A percentile compares a stretch with the other conserved stretches of the same genome.
Conservation (phyloP, 2,797 vertebrate genomes). For the Siniperca scherzeri region DNA sequence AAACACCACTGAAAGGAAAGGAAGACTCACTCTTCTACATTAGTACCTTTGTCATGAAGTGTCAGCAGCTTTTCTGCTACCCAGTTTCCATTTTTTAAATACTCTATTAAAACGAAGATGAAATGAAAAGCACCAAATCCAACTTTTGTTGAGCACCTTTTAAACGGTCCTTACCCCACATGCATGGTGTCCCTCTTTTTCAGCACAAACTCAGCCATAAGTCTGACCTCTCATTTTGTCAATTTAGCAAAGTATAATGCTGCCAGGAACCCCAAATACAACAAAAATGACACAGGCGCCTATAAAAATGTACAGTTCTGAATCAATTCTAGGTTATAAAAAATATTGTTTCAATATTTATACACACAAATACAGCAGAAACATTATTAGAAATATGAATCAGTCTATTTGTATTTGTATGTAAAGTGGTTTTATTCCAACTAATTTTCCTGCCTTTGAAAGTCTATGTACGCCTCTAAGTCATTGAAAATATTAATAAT, state of each 20-base stretch:
- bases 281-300: neutral
- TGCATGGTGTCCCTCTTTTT: too few relatives aligned
- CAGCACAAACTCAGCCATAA: too few relatives aligned
- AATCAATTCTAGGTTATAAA: neutral
- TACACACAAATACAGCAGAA: too few relatives aligned
- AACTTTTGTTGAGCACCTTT: neutral
- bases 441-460: neutral
- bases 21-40: slow-evolving; percentile 11
- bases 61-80: neutral
- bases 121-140: neutral
- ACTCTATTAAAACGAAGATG: neutral
- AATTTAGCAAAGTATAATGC: neutral
- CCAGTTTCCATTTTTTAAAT: neutral
- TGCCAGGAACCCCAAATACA: neutral
- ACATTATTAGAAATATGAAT: too few relatives aligned
- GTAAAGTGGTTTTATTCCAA: neutral
- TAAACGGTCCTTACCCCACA: neutral
- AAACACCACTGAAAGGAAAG: slow-evolving; percentile 22
- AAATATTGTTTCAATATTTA: too few relatives aligned
- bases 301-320: neutral
- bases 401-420: too few relatives aligned
- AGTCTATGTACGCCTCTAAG: neutral
- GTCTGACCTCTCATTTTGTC: neutral
- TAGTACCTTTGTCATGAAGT: neutral
- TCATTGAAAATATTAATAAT: neutral